Evolutionary conservation across 2,797 vertebrate genomes (phyloP).

Genomic region (Sebastolobus altivelis): DNA sequence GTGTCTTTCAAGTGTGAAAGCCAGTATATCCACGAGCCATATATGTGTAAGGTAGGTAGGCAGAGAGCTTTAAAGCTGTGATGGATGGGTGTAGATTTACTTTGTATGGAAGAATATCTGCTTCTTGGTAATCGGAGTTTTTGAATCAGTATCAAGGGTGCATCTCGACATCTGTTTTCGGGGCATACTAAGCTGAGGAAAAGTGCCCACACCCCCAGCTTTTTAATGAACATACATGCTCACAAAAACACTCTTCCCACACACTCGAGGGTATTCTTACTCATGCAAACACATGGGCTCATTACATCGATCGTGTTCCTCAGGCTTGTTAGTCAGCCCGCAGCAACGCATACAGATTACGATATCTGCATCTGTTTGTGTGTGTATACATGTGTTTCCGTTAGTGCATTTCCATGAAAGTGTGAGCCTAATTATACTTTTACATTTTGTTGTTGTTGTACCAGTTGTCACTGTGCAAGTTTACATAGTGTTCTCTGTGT

Average conservation of each 20-base stretch:
- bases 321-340: not conserved
- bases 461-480: not conserved
- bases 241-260: conserved; percentile 5
- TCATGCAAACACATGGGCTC: not conserved
- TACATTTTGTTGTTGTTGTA: not conserved
- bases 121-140: conserved; percentile 35
- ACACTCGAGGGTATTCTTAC: not conserved
- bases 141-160: not conserved
- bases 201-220: not conserved
- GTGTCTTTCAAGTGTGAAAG: not conserved
- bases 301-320: not conserved
- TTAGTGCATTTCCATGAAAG: not conserved
- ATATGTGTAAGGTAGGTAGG: not conserved
- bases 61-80: not conserved
- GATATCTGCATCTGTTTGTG: not conserved
- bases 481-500: not conserved
- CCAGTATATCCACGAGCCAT: not conserved
- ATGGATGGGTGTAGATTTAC: not conserved
- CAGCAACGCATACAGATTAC: not conserved
- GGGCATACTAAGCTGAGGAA: conserved; percentile 6
- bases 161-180: conserved; percentile 21
- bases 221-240: conserved; percentile 40
- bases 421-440: not conserved
- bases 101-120: conserved; percentile 3
- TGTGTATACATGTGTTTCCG: not conserved